Evolutionary conservation across 2,888 invertebrate genomes (phyloP), one percentile per base, ranked within the genome.

Genomic region (Matsumyia berberina): DNA sequence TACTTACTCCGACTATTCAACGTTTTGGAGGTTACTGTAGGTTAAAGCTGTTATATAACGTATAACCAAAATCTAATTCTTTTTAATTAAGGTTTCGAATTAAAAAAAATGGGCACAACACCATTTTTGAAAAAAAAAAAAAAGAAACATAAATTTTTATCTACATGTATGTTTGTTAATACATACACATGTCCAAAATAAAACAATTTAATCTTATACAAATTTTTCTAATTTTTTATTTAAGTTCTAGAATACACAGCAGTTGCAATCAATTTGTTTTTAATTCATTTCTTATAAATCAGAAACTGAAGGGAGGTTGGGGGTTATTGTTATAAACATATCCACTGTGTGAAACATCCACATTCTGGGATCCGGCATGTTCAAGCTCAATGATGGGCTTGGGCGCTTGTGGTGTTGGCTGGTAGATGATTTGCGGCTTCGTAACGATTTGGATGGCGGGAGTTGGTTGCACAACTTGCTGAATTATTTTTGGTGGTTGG

Each of bases 291-390:
- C 2, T 15, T 42, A 9, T 6, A 39, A 60, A 6, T 46, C 67
- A 80, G 15, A 67, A 80, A 19, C 31, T 55, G 44, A 80, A 80
- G 0, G 80, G 60, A 15, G 80, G 80, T 6, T 51, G 66, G 1
- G 80, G 80, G 15, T 73, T 67, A 12, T 73, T 80, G 15, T 80
- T 55, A 46, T 80, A 80, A n/a, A 67, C 5, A 37, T 80, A 80
- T 31, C 80, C 31, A 24, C 7, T 24, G 15, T 79, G 53, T 19
- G 46, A 24, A 8, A 60, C 44, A 11, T 12, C 19, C 3, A 29
- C 37, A 15, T 62, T 17, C 6, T 39, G 46, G 11, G 55, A 46
- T 35, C 5, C 33, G 11, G 33, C 11, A 31, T 74, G 31, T 8
- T 57, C 44, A 15, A 15, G 33, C 12, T 33, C 31, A 33, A 57